A percentile compares a stretch with the other conserved stretches of the same genome.
These are phyloP conservation scores for Episyrphus balteatus DNA, from an alignment of 1,140 invertebrate genomes.

Conservation along the genomic window DNA sequence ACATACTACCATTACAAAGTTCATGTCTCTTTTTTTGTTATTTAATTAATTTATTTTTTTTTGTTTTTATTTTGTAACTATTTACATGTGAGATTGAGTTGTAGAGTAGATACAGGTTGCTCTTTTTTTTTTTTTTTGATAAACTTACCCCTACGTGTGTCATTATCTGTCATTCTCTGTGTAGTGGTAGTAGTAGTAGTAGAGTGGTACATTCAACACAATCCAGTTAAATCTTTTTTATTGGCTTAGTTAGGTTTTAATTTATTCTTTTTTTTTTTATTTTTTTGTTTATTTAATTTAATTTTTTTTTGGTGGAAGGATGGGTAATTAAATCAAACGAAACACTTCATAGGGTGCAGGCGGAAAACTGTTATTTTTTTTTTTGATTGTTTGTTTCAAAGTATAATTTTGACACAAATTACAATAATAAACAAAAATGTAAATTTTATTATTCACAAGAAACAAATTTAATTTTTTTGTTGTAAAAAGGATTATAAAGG, in stretches of 20 bases:
- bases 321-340: constrained; percentile 30
- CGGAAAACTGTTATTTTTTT: constrained; percentile 23
- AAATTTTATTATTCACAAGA: background rate
- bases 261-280: background rate
- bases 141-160: no score
- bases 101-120: background rate
- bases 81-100: constrained; percentile 14
- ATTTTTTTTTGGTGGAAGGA: constrained; percentile 9
- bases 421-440: no score
- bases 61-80: constrained; percentile 17
- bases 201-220: no score
- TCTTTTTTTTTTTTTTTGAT: background rate
- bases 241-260: background rate
- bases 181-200: no score
- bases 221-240: background rate
- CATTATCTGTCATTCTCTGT: no score
- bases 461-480: background rate
- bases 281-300: constrained; percentile 4
- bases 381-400: constrained; percentile 17
- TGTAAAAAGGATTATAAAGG: no score
- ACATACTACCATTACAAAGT: background rate
- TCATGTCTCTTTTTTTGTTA: constrained; percentile 4
- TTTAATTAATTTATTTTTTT: constrained; percentile 7
- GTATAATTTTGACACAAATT: constrained; percentile 12
- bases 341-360: constrained; percentile 37